Evolutionary conservation across 2,113 vertebrate genomes (phyloP), one percentile per base, ranked within the genome.

Genomic region (Crocuta crocuta): DNA sequence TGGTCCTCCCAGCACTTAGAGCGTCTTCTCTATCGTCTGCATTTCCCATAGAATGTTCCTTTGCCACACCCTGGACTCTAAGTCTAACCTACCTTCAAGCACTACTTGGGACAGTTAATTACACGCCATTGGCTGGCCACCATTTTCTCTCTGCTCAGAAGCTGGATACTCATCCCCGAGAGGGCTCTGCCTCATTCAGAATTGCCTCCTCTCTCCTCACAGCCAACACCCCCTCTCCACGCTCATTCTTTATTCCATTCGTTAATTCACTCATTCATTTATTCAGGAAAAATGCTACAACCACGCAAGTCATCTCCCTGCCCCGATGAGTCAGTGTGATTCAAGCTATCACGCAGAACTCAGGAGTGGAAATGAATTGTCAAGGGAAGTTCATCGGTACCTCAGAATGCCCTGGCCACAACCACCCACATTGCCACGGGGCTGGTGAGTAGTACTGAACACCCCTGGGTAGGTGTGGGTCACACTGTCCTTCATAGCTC

Each of bases 381-480:
- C 66, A 39, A 50, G 28, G 45, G 66, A 89, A 61, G n/a, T 24
- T 45, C 80, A 13, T 9, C n/a, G 31, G 23, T 45, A 35, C 70
- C 83, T 81, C 16, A 4, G 28, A 68, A 66, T 21, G 45, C 39
- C 11, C 13, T 19, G 26, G 39, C 33, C 65, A 63, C n/a, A 15
- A 45, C 15, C 1, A 8, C 24, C 24, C 28, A 1, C 9, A 3
- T 7, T 17, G 16, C 58, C n/a, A 2, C 1, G 0, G 48, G 24
- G 84, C 73, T 31, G 3, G 0, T 15, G 87, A 70, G 78, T 15
- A 12, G n/a, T 2, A 0, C 26, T 3, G 1, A 43, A 19, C 28
- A 17, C 26, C 28, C 33, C 90, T 12, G 58, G 10, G 68, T 6
- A 26, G 31, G 35, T 48, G 58, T 90, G 5, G 17, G 4, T 91